phyloP scores from a whole-genome alignment of 2,888 invertebrate genomes.

The Resseliella maxima region DNA sequence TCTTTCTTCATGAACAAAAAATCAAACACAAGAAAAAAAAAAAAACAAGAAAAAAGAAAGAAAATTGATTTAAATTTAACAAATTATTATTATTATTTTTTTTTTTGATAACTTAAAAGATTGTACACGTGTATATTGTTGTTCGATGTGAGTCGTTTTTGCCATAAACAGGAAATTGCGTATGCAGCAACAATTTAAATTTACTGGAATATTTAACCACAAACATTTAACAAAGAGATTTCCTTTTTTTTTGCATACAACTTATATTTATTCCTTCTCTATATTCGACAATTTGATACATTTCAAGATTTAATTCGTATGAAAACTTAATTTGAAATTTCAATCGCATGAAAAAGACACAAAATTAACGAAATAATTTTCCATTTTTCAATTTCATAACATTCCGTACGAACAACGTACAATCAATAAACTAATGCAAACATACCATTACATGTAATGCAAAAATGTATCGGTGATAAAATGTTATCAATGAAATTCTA shows the following conservation, averaged over 20 bases:
- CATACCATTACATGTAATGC: neutral
- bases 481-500: neutral
- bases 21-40: neutral
- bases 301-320: neutral
- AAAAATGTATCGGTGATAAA: neutral
- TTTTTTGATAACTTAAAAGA: slow-evolving; percentile 27
- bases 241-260: neutral
- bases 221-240: too few species aligned
- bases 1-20: slow-evolving; percentile 6
- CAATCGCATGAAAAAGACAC: neutral
- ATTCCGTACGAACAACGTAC: slow-evolving; percentile 33
- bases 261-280: too few species aligned
- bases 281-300: neutral
- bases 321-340: neutral
- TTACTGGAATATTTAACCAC: neutral
- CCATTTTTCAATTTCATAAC: neutral
- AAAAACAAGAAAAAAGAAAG: neutral
- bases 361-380: neutral
- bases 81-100: neutral
- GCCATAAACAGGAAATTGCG: slow-evolving; percentile 32
- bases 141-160: slow-evolving; percentile 48
- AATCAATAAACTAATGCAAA: neutral
- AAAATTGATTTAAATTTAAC: slow-evolving; percentile 18
- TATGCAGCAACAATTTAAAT: neutral
- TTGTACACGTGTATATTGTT: slow-evolving; percentile 38